Conservation (phyloP, 1,140 invertebrate genomes). For the Sarcophaga peregrina region DNA sequence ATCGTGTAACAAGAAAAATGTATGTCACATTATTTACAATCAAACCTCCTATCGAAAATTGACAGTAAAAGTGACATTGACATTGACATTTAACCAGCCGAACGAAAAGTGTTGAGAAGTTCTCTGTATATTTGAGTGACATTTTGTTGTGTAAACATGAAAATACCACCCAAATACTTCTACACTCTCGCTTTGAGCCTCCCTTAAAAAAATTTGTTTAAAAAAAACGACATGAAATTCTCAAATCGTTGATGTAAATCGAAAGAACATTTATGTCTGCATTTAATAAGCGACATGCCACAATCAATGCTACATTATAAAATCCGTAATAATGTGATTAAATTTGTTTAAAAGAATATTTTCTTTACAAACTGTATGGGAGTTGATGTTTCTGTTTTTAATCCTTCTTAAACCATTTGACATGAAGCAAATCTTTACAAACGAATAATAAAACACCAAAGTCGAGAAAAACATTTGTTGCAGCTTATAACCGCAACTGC, state of each 20-base stretch:
- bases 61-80: constrained; percentile 13
- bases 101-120: background rate
- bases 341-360: too few relatives aligned
- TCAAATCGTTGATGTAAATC: background rate
- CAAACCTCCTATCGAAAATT: constrained; percentile 17
- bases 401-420: too few relatives aligned
- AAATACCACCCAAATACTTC: background rate
- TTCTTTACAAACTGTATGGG: too few relatives aligned
- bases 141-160: background rate
- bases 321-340: too few relatives aligned
- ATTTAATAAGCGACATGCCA: too few relatives aligned
- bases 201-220: background rate
- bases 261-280: background rate
- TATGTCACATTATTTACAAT: background rate
- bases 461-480: too few relatives aligned
- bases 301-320: too few relatives aligned
- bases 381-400: too few relatives aligned
- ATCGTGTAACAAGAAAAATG: background rate
- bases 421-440: too few relatives aligned
- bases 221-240: background rate
- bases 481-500: too few relatives aligned
- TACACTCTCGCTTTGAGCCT: background rate
- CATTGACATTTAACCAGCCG: background rate
- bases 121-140: background rate
- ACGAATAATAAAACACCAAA: too few relatives aligned